Evolutionary conservation across 2,113 vertebrate species (phyloP).

Genomic region (Mesembrinibis cayennensis): DNA sequence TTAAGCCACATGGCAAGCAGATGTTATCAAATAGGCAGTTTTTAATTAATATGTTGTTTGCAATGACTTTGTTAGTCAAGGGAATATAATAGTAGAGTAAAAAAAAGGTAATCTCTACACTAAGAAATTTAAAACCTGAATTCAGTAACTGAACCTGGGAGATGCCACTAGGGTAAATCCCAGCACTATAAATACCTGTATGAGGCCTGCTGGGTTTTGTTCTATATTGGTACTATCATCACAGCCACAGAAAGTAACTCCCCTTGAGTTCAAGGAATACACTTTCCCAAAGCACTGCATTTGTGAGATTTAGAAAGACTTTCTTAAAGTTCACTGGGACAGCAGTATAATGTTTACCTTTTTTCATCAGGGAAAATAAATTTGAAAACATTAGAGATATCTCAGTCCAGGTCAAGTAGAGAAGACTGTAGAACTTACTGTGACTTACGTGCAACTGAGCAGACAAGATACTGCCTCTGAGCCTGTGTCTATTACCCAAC

Average conservation of each 20-base stretch:
- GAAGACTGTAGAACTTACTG: background rate
- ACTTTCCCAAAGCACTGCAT: background rate
- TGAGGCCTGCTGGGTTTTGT: background rate
- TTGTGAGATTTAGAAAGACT: background rate
- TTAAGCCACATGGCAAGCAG: background rate
- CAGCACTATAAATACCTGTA: background rate
- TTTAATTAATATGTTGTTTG: background rate
- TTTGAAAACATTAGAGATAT: background rate
- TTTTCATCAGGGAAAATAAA: background rate
- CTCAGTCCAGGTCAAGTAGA: background rate
- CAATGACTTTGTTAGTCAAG: background rate
- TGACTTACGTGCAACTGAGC: background rate
- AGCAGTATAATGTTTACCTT: background rate
- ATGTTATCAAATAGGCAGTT: background rate
- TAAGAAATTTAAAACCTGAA: background rate
- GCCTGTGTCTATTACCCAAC: background rate
- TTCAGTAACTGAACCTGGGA: background rate
- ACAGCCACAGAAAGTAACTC: background rate
- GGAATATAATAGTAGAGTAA: background rate
- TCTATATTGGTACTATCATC: background rate
- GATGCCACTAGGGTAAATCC: background rate
- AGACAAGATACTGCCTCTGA: background rate
- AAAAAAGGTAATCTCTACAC: background rate
- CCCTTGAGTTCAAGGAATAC: background rate
- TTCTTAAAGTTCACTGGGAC: background rate